phyloP scores from a whole-genome alignment of 2,797 vertebrate genomes.

The Parotocinclus haroldoi region DNA sequence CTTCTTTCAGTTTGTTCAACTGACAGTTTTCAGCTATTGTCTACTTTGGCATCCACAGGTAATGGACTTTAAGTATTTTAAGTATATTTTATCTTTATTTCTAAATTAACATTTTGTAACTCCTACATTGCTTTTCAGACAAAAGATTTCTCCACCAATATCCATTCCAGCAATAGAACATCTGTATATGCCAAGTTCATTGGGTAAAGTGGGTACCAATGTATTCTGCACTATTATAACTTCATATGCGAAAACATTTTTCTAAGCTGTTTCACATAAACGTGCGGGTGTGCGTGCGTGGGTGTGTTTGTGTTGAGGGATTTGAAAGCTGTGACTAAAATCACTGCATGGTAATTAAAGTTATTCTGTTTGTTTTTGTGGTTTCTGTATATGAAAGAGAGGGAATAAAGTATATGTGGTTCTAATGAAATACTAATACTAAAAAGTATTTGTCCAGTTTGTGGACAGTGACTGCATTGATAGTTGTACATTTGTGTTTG shows the following conservation, averaged over 20 bases:
- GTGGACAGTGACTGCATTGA: background rate
- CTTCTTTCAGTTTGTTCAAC: slow-evolving; percentile 70
- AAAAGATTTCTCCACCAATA: slow-evolving; percentile 14
- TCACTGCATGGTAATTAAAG: slow-evolving; percentile 18
- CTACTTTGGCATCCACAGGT: slow-evolving; percentile 56
- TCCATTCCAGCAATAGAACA: slow-evolving; percentile 28
- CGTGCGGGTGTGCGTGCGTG: no score
- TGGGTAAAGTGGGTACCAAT: slow-evolving; percentile 2
- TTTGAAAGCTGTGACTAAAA: background rate
- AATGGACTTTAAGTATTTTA: slow-evolving; percentile 45
- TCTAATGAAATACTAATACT: background rate
- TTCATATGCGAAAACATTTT: slow-evolving; percentile 36
- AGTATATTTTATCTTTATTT: background rate
- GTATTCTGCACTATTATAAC: slow-evolving; percentile 37
- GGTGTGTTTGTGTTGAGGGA: no score
- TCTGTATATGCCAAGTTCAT: slow-evolving; percentile 40
- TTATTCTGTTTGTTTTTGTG: slow-evolving; percentile 1
- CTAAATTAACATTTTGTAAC: no score
- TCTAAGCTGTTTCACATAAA: slow-evolving; percentile 22
- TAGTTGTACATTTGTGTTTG: slow-evolving; percentile 11
- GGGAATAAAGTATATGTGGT: background rate
- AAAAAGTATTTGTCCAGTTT: slow-evolving; percentile 4
- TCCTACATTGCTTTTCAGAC: slow-evolving; percentile 3
- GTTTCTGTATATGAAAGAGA: slow-evolving; percentile 2
- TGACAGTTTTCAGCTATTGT: background rate